A percentile compares a stretch with the other conserved stretches of the same genome.
Evolutionary conservation across 2,888 invertebrate genomes (phyloP).

Genomic region (Stegana nigrithorax): DNA sequence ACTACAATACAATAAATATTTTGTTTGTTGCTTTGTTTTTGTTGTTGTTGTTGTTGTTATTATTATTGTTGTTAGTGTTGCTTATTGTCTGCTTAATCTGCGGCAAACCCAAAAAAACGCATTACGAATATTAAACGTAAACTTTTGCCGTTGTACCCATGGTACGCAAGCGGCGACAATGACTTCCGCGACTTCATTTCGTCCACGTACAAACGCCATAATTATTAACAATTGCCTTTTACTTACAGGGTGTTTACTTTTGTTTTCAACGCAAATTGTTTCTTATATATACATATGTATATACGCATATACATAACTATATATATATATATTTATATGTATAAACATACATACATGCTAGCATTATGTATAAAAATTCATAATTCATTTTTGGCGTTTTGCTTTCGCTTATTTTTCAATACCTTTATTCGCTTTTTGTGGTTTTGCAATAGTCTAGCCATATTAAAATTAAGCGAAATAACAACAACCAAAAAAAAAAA

Average conservation of each 20-base stretch:
- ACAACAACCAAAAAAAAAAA: not conserved
- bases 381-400: slow-evolving; percentile 47
- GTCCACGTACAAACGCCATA: slow-evolving; percentile 46
- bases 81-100: slow-evolving; percentile 3
- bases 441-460: slow-evolving; percentile 7
- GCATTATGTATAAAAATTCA: not conserved
- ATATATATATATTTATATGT: not conserved
- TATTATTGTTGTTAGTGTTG: not conserved
- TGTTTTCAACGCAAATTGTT: not conserved
- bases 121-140: slow-evolving; percentile 37
- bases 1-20: not conserved
- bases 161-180: slow-evolving; percentile 21
- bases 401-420: slow-evolving; percentile 46
- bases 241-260: slow-evolving; percentile 48
- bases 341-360: not conserved
- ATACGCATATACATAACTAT: no score
- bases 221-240: slow-evolving; percentile 40
- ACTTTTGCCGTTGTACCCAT: not conserved
- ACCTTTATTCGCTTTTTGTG: not conserved
- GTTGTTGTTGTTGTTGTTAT: not conserved
- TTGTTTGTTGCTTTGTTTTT: not conserved
- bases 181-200: slow-evolving; percentile 42
- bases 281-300: not conserved
- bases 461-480: no score
- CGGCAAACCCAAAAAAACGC: slow-evolving; percentile 29